A percentile compares a stretch with the other conserved stretches of the same genome.
These are phyloP conservation scores for Tangara arthus DNA, from an alignment of 2,797 vertebrate genomes.

Conservation along the genomic window DNA sequence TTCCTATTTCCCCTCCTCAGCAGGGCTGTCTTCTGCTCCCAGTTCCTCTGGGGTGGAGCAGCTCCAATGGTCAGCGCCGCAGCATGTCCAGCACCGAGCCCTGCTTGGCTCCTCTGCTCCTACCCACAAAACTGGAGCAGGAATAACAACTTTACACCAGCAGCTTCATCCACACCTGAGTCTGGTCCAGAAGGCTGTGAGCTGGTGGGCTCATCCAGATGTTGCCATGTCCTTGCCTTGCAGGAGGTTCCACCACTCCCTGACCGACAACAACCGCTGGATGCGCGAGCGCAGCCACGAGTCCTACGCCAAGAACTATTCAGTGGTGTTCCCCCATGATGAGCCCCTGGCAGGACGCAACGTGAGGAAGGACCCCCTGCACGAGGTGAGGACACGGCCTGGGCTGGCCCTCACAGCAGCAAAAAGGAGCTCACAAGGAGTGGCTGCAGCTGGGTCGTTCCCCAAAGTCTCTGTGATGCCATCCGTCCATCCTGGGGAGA, in stretches of 20 bases:
- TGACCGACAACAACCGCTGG: slow-evolving; percentile 86
- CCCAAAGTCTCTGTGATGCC: background rate
- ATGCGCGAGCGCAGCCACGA: slow-evolving; percentile 94
- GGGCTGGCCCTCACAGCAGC: background rate
- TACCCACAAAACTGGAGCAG: rapidly evolving
- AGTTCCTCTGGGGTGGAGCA: background rate
- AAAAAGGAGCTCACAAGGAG: no score
- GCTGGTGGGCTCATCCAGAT: background rate
- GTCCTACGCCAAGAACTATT: slow-evolving; percentile 96
- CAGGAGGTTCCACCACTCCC: slow-evolving; percentile 87
- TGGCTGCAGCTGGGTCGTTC: rapidly evolving
- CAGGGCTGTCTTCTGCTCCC: background rate
- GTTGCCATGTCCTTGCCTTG: background rate
- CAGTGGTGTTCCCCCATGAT: slow-evolving; percentile 89
- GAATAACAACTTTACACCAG: background rate
- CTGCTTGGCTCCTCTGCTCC: background rate
- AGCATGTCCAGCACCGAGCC: background rate
- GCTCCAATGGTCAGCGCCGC: rapidly evolving
- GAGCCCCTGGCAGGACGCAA: slow-evolving; percentile 92
- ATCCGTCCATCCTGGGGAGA: rapidly evolving
- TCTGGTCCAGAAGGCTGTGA: rapidly evolving
- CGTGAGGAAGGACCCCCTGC: slow-evolving; percentile 86
- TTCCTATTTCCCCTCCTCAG: rapidly evolving
- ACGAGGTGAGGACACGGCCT: slow-evolving; percentile 76
- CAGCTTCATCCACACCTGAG: background rate